phyloP scores from a whole-genome alignment of 92 coral and sea anemone species.

The Scolanthus callimorphus region DNA sequence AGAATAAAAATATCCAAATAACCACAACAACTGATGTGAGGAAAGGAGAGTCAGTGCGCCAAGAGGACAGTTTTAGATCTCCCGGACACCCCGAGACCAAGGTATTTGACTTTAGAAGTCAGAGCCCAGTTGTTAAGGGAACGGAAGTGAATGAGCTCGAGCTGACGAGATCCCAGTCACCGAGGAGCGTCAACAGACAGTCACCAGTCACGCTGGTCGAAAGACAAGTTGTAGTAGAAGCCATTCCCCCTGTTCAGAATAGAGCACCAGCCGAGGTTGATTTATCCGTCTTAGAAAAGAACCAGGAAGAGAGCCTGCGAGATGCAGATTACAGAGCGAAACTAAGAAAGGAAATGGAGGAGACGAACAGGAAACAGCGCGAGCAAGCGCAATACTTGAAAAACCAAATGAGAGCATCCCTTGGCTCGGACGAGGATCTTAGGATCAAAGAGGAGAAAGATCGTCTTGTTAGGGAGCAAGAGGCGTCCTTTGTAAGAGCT shows the following conservation, averaged over 20 bases:
- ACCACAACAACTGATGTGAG: background rate
- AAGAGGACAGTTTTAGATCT: background rate
- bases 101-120: conserved; percentile 16
- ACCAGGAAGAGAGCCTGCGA: conserved; percentile 26
- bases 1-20: background rate
- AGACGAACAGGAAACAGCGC: conserved; percentile 72
- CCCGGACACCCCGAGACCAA: conserved; percentile 15
- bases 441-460: conserved; percentile 14
- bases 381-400: conserved; percentile 62
- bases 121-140: background rate
- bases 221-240: conserved; percentile 15
- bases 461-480: conserved; percentile 14
- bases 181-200: background rate
- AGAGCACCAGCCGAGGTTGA: conserved; percentile 13
- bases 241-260: conserved; percentile 13
- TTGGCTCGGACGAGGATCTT: conserved; percentile 48
- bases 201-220: background rate
- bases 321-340: conserved; percentile 71
- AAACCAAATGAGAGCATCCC: conserved; percentile 60
- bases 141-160: background rate
- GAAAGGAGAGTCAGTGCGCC: background rate
- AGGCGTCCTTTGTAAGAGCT: conserved; percentile 7
- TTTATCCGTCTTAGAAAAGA: conserved; percentile 4
- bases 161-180: background rate
- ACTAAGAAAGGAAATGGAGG: conserved; percentile 73